Base-by-base conservation (phyloP, 2,888 invertebrate genomes). In the Drosophila lutescens region DNA sequence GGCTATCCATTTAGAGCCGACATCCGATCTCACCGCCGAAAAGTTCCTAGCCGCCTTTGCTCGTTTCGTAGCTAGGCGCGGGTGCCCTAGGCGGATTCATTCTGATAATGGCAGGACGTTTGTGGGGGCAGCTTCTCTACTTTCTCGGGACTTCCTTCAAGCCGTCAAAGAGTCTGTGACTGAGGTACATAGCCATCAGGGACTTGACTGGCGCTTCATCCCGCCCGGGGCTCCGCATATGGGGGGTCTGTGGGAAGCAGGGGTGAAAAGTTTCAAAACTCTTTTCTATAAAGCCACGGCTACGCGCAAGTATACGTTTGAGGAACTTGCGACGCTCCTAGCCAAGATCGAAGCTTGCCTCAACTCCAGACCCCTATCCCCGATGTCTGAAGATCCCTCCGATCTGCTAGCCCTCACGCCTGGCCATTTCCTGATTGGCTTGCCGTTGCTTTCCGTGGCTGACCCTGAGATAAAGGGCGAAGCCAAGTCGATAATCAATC, bases 161-260 rank as follows among this genome's bases (percentile, higher is more conserved):
- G 23, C 44, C 6, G 7, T 44, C 13, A 46, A 46, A n/a, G 44
- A 46, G 44, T 46, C 44, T 17, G 41, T 41, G 17, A 15, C 38
- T n/a, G 38, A 15, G 7, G n/a, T n/a, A 6, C n/a, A 38, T 38
- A 38, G 38, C 26, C 26, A 26, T 26, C 38, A n/a, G 38, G 10
- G 10, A 10, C 32, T 32, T 10, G 10, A 32, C 10, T 41, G 41
- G 41, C 41, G 9, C 3, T 41, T 41, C 9, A 41, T 41, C 7
- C 26, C 26, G 2, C 26, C 26, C 2, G 44, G 44, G 13, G 23
- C 23, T 13, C 8, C 13, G 8, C 23, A 44, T n/a, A 8, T n/a
- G n/a, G n/a, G n/a, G n/a, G n/a, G n/a, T n/a, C n/a, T n/a, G n/a
- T n/a, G n/a, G n/a, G n/a, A n/a, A n/a, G n/a, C n/a, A n/a, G n/a